phyloP scores from a whole-genome alignment of 2,797 vertebrate genomes.

The Podarcis lilfordi region DNA sequence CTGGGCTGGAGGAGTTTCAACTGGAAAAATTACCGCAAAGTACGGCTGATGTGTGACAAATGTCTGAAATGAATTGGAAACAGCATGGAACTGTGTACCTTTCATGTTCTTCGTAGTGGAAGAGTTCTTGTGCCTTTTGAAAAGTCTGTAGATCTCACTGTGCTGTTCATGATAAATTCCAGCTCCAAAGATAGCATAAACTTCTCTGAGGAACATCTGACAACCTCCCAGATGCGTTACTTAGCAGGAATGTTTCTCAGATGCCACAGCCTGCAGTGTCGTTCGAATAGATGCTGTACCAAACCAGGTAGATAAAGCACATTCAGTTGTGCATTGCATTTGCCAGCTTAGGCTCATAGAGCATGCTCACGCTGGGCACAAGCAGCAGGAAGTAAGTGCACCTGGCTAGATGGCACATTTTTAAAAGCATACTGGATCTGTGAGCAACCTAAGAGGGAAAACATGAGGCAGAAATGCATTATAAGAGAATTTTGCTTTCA shows the following conservation, averaged over 20 bases:
- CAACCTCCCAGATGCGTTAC: neutral
- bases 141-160: neutral
- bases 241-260: neutral
- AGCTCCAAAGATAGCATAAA: neutral
- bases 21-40: slow-evolving; percentile 1
- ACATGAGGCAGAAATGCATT: neutral
- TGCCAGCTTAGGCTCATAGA: neutral
- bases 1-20: slow-evolving; percentile 13
- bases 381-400: neutral
- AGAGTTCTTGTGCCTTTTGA: neutral
- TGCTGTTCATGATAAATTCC: neutral
- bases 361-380: neutral
- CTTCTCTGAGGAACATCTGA: neutral
- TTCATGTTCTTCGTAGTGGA: neutral
- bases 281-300: neutral
- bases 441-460: rapidly evolving
- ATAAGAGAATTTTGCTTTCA: neutral
- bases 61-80: neutral
- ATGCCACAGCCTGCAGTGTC: neutral
- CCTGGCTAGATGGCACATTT: neutral
- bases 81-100: neutral
- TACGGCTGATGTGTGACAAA: neutral
- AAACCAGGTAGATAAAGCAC: neutral
- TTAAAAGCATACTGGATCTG: neutral
- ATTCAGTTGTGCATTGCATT: neutral